A percentile compares a stretch with the other conserved stretches of the same genome.
phyloP scores from a whole-genome alignment of 2,113 vertebrate species.

The Alouatta palliata region DNA sequence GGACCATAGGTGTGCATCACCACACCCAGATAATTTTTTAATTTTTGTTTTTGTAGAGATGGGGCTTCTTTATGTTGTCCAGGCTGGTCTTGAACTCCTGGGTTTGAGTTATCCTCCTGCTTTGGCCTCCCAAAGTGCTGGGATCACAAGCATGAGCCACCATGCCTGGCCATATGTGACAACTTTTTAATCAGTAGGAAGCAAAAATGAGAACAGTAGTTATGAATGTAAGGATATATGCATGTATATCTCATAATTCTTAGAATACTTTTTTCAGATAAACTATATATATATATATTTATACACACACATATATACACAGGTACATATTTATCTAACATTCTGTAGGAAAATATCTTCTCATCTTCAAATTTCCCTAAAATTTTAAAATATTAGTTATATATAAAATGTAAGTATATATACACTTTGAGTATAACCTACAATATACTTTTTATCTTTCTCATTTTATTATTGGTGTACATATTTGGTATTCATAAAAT shows the following conservation, averaged over 20 bases:
- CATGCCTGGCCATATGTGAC: no score
- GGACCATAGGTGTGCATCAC: no score
- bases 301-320: neutral
- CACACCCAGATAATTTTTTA: no score
- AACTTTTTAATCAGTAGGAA: neutral
- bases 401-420: neutral
- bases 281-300: neutral
- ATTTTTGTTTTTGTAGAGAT: no score
- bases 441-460: neutral
- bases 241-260: neutral
- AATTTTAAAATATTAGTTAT: conserved; percentile 6
- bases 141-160: no score
- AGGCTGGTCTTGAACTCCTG: no score
- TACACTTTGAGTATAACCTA: neutral
- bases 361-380: neutral
- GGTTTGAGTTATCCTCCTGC: no score
- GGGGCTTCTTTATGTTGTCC: no score
- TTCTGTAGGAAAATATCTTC: neutral
- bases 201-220: neutral
- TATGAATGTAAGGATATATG: neutral
- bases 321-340: neutral
- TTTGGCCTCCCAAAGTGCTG: no score
- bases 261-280: neutral
- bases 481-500: conserved; percentile 24
- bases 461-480: neutral